Percentiles rank a stretch among this genome's conserved stretches.
phyloP scores from a whole-genome alignment of 2,797 vertebrate species.

The Cheirogaleus major region DNA sequence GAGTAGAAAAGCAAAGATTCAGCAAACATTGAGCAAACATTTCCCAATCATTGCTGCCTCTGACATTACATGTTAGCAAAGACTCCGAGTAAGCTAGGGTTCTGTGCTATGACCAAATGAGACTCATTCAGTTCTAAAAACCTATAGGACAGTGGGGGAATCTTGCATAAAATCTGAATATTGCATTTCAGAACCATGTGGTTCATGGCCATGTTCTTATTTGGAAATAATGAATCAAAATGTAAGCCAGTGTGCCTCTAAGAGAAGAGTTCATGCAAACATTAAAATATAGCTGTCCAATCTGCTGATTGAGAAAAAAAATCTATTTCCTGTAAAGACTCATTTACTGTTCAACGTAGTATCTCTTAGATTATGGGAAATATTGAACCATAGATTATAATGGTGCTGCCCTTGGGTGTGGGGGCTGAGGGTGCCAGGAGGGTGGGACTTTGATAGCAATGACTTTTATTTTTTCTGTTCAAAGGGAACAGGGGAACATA shows the following conservation, averaged over 20 bases:
- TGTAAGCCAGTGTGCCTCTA: neutral
- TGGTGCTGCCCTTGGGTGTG: neutral
- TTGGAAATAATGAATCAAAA: neutral
- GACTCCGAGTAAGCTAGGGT: neutral
- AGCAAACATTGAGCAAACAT: neutral
- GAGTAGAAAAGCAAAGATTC: neutral
- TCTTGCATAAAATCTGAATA: neutral
- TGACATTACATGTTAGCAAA: neutral
- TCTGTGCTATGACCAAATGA: neutral
- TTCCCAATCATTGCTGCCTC: neutral
- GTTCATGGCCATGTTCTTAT: neutral
- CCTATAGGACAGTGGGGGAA: neutral
- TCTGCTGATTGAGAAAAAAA: conserved; percentile 56
- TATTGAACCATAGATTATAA: neutral
- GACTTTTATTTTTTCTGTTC: neutral
- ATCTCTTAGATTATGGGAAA: conserved; percentile 36
- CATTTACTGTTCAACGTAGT: conserved; percentile 19
- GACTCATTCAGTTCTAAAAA: neutral
- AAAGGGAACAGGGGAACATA: neutral
- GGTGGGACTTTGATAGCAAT: neutral
- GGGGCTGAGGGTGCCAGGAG: neutral
- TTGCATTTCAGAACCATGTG: neutral
- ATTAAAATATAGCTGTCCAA: conserved; percentile 55
- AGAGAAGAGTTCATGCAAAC: neutral
- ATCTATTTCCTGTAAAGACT: conserved; percentile 35